Evolutionary conservation across 2,113 vertebrate genomes (phyloP).

Genomic region (Saguinus imperator): DNA sequence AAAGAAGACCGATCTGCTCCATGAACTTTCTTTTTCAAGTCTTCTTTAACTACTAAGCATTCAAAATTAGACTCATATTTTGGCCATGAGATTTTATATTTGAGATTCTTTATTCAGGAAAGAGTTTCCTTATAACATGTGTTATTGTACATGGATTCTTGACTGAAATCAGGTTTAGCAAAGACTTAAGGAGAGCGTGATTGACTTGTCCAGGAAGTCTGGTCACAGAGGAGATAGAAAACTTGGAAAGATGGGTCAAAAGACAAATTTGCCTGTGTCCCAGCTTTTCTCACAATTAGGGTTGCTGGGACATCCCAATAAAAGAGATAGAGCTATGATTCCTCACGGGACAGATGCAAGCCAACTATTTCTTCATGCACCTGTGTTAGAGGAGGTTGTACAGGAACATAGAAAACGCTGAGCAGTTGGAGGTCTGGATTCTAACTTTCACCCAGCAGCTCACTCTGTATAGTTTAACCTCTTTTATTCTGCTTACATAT

Average conservation of each 20-base stretch:
- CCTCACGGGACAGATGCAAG: neutral
- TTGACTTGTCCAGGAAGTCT: neutral
- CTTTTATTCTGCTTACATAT: neutral
- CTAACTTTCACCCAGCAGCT: neutral
- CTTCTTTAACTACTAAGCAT: neutral
- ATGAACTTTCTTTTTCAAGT: neutral
- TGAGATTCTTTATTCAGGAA: neutral
- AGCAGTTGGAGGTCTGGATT: neutral
- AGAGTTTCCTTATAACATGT: neutral
- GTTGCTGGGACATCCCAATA: neutral
- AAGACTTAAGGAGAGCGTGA: neutral
- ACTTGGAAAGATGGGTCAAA: neutral
- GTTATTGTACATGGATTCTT: neutral
- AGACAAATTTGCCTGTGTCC: neutral
- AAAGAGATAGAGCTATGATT: neutral
- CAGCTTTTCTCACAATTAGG: neutral
- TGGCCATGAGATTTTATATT: neutral
- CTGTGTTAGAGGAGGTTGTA: neutral
- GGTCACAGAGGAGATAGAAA: rapidly evolving
- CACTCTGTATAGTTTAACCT: neutral
- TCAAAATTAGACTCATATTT: neutral
- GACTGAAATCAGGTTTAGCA: neutral
- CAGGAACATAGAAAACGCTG: neutral
- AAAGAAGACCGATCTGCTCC: neutral
- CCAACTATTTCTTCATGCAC: neutral